Evolutionary conservation across 2,113 vertebrate genomes (phyloP).

Genomic region (Collichthys lucidus): DNA sequence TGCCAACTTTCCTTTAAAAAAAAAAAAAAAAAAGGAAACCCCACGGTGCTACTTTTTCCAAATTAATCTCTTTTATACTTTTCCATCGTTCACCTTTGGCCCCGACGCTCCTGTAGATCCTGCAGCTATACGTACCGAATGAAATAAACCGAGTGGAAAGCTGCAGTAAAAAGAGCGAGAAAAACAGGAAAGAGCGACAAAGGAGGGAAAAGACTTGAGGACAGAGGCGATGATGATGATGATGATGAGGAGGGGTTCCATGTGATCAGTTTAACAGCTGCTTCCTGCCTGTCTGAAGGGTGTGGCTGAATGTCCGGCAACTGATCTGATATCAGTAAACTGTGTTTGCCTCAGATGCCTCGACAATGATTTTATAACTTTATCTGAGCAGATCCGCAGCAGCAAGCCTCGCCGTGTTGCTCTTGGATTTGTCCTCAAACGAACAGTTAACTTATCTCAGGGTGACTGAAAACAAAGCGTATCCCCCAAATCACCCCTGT

Average conservation of each 20-base stretch:
- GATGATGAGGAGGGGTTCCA: constrained; percentile 15
- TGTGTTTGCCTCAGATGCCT: not conserved
- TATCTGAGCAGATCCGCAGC: constrained; percentile 12
- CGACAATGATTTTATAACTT: constrained; percentile 24
- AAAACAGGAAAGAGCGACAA: constrained; percentile 68
- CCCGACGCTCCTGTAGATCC: not conserved
- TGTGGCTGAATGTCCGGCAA: constrained; percentile 50
- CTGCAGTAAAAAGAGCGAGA: constrained; percentile 22
- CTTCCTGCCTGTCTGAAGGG: constrained; percentile 56
- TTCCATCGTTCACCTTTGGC: constrained; percentile 19
- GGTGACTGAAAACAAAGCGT: constrained; percentile 28
- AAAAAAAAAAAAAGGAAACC: no score
- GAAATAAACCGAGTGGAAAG: constrained; percentile 25
- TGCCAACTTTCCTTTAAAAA: constrained; percentile 47
- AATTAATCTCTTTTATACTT: constrained; percentile 20
- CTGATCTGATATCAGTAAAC: constrained; percentile 35
- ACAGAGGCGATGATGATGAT: constrained; percentile 29
- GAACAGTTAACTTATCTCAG: constrained; percentile 25
- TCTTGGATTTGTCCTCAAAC: constrained; percentile 47
- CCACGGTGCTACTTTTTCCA: constrained; percentile 9
- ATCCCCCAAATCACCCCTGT: constrained; percentile 7
- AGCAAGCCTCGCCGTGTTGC: constrained; percentile 41
- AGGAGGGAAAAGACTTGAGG: constrained; percentile 48
- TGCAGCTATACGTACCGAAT: not conserved
- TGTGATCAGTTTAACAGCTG: constrained; percentile 60